Evolutionary conservation across 2,888 invertebrate species (phyloP), one percentile per base, ranked within the genome.

Genomic region (Eupithecia dodoneata): DNA sequence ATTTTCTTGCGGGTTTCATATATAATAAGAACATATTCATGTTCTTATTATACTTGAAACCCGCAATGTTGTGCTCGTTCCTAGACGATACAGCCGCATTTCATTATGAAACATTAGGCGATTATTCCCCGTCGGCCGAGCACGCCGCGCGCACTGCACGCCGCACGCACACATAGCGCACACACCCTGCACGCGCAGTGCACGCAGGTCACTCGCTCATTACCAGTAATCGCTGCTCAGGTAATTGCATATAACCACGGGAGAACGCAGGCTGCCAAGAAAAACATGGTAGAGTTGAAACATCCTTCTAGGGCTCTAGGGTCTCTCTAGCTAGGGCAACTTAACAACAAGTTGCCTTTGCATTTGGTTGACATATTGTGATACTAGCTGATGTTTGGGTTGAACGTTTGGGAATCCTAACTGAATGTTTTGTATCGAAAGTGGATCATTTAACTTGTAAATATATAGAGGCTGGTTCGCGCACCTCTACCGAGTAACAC

Each of bases 81-180:
- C 55, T n/a, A n/a, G 55, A n/a, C n/a, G 55, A n/a, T 55, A n/a
- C 55, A 55, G n/a, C 55, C 15, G 7, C 76, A 67, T 45, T n/a
- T 45, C n/a, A 45, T 45, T 67, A n/a, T 42, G 67, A 42, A 44
- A 45, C 69, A 65, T 65, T 65, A 65, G 65, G 65, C 10, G 12
- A 65, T 65, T 65, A 65, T 41, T 65, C 65, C 30, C 30, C 65
- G 65, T 30, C 30, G 7, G 41, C 13, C 3, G 63, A 12, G 18
- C 63, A 30, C 63, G 63, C 63, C 63, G 63, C 63, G 63, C 63
- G 63, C 30, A 30, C 9, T 30, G 63, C 63, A 63, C 63, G 30
- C 10, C 59, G 59, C 59, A 7, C n/a, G 55, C n/a, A 15, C 55
- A 52, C 15, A 30, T 30, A 30, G 30, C 30, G 30, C 30, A 30